phyloP scores from a whole-genome alignment of 2,797 vertebrate genomes.

The Nyctibius grandis region DNA sequence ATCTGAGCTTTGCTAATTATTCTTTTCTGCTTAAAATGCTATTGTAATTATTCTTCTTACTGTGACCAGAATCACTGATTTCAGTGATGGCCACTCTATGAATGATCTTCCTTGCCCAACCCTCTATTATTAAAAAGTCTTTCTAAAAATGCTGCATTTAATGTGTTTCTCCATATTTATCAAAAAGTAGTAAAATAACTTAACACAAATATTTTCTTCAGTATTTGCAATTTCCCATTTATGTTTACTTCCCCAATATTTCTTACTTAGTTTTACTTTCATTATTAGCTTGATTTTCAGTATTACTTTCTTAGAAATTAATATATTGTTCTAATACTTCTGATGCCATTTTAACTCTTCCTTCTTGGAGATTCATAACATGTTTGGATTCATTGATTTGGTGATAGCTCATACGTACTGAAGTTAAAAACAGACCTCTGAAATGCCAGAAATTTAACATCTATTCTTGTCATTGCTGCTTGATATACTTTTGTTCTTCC shows the following conservation, averaged over 20 bases:
- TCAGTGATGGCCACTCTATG: not conserved
- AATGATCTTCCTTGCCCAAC: not conserved
- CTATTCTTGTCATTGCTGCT: not conserved
- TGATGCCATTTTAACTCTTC: not conserved
- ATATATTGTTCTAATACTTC: not conserved
- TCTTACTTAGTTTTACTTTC: not conserved
- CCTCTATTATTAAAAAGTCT: not conserved
- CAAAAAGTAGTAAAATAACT: not conserved
- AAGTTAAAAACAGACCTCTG: not conserved
- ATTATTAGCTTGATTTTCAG: not conserved
- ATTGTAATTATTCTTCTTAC: not conserved
- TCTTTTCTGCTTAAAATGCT: not conserved
- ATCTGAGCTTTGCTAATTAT: not conserved
- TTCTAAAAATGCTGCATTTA: not conserved
- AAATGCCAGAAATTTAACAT: not conserved
- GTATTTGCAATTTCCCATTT: not conserved
- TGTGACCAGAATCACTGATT: not conserved
- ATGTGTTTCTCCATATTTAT: not conserved
- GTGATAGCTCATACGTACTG: not conserved
- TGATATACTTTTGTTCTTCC: not conserved
- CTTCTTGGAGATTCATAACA: not conserved
- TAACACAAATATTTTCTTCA: not conserved
- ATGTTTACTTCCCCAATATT: not conserved
- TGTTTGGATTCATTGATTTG: not conserved
- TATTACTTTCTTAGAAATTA: not conserved